These are phyloP conservation scores for Formicarius rufipectus DNA, from an alignment of 2,113 vertebrate genomes.

Conservation along the genomic window DNA sequence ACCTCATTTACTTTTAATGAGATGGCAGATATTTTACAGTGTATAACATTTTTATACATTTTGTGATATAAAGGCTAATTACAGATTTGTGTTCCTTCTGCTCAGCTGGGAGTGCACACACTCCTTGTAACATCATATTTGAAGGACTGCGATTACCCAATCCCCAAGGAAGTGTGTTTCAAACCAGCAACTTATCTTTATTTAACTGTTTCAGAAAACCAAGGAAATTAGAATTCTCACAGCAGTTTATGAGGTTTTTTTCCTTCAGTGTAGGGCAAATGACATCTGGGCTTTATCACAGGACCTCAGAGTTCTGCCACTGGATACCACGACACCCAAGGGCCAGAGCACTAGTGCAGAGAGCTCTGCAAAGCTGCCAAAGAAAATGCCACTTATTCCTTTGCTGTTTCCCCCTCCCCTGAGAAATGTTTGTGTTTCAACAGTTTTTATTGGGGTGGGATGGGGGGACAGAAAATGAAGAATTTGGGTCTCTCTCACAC, in stretches of 20 bases:
- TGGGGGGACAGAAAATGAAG: fast-evolving
- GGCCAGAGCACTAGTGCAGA: background rate
- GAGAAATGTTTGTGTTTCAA: background rate
- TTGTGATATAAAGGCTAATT: constrained; percentile 34
- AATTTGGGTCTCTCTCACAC: background rate
- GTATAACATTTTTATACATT: background rate
- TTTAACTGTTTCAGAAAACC: background rate
- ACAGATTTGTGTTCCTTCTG: constrained; percentile 41
- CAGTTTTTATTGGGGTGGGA: background rate
- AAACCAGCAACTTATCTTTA: background rate
- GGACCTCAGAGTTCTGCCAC: background rate
- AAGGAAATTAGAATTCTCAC: background rate
- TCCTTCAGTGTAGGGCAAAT: background rate
- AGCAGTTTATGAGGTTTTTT: background rate
- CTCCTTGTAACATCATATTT: background rate
- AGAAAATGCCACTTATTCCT: background rate
- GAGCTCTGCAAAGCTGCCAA: background rate
- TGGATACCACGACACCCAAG: background rate
- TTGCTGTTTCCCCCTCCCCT: background rate
- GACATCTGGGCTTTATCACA: background rate
- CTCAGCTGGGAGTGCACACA: background rate
- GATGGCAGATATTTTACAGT: constrained; percentile 24
- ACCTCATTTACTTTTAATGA: constrained; percentile 50
- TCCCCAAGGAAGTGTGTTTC: background rate
- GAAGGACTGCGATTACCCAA: background rate